Evolutionary conservation across 1,140 invertebrate species (phyloP), one percentile per base, ranked within the genome.

Genomic region (Adoxophyes honmai): DNA sequence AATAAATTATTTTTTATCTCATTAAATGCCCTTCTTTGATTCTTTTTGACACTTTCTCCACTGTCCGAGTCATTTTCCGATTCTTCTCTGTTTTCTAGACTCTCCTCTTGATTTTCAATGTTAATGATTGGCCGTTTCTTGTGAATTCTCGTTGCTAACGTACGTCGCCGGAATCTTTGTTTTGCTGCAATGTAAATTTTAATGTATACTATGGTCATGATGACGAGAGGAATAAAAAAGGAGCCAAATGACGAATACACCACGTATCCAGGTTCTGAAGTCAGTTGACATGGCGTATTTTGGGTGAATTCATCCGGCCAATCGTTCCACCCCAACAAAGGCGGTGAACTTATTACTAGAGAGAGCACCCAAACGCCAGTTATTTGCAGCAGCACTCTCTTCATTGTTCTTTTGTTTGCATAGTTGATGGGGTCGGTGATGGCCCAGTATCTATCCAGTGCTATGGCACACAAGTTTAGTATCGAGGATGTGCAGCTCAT

Each of bases 391-490:
- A 98, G 85, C 0, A 98, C 97, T 9, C 97, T 91, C 62, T 95
- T 94, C 6, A 96, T 81, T 0, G 97, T 98, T 52, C 98, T 92
- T 80, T 97, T 97, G 72, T 96, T 95, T 0, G 97, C 96, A 85
- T 99, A 99, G 68, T 97, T 96, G 21, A 99, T 96, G 0, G 98
- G 98, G 82, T 98, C 97, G 0, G 97, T 98, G 34, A 99, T 98
- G 2, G 98, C 97, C 94, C 94, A 96, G 76, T 96, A 97, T 21
- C 96, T 90, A 77, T 97, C 96, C 3, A 98, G 83, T 0, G 97
- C 97, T 59, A 98, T 98, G 1, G 96, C 96, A 86, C 96, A 98
- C 15, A 98, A 88, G 80, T 98, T 98, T 10, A 99, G 88, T 66
- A 99, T 99, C 10, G 96, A 98, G 0, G 97, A 97, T 0, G 98